Conservation (phyloP, 1,140 invertebrate species). For the Drosophila pachea region DNA sequence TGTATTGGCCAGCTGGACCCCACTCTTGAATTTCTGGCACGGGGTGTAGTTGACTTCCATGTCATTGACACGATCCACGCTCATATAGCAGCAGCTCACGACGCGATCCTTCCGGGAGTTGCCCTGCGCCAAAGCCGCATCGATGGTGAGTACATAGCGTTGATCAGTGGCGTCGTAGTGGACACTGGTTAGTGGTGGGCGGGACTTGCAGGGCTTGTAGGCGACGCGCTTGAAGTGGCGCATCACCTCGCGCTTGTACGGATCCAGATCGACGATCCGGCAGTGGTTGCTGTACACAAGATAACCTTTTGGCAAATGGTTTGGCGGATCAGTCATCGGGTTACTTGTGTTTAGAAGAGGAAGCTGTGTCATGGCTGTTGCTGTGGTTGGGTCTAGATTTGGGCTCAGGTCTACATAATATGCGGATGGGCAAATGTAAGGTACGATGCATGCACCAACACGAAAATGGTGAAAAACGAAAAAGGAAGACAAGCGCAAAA, state of each 20-base stretch:
- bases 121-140: slow-evolving; percentile 58
- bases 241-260: slow-evolving; percentile 84
- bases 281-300: slow-evolving; percentile 85
- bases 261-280: slow-evolving; percentile 84
- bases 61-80: slow-evolving; percentile 76
- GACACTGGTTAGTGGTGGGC: slow-evolving; percentile 79
- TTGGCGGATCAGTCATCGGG: slow-evolving; percentile 26
- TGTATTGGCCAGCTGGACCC: slow-evolving; percentile 66
- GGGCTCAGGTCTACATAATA: neutral
- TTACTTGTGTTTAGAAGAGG: neutral
- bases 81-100: slow-evolving; percentile 81
- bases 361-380: neutral
- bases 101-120: slow-evolving; percentile 58
- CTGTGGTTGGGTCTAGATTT: no score
- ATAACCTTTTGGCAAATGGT: slow-evolving; percentile 79
- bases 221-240: slow-evolving; percentile 81
- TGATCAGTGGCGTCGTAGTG: slow-evolving; percentile 55
- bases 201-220: slow-evolving; percentile 81
- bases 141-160: slow-evolving; percentile 64
- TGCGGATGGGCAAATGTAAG: neutral
- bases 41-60: slow-evolving; percentile 53
- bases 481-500: neutral
- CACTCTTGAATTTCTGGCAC: slow-evolving; percentile 76
- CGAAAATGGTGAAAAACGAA: neutral
- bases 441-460: neutral